Base-by-base conservation (phyloP, 2,797 vertebrate species). In the Leptodactylus fallax region DNA sequence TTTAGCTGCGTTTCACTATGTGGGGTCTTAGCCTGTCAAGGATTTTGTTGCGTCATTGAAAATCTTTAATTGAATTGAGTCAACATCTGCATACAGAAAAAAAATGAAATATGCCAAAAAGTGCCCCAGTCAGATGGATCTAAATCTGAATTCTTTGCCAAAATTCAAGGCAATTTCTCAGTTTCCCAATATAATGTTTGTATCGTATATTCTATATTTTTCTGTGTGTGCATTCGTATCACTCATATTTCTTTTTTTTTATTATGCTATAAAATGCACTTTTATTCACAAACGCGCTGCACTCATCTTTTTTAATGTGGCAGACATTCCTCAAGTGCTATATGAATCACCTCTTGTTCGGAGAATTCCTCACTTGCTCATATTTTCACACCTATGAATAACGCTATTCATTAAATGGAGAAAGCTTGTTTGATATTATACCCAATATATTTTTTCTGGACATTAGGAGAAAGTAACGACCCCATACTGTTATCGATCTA, bases 331-430 rank as follows among this genome's bases (percentile, higher is more conserved):
- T 60, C 51, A 53, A 80, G 36, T 79, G 45, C 61, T 79, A 81
- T 78, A 88, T 88, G 87, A 88, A 88, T 83, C 72, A 83, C 69
- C 56, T 85, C 82, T 81, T 88, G 87, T 89, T 67, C 23, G 85
- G 72, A 88, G 51, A 47, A 85, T 0, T 84, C 13, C 79, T 36
- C 0, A 0, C 3, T 81, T 6, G 83, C 87, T 58, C 78, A 84
- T 78, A 81, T 72, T 27, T 83, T 19, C 25, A 0, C 21, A 81
- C 86, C 82, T 88, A 85, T 88, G 87, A 88, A 88, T 85, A 88
- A 79, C 67, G 2, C 87, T 47, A 88, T 88, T 88, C 87, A 85
- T 85, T 85, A 85, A 65, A 88, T 88, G 63, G 79, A 79, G 53
- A 80, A 23, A 9, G 82, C 76, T 36, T 67, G 72, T 88, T 85